Evolutionary conservation across 2,888 invertebrate species (phyloP).

Genomic region (Troides oblongomaculatus): DNA sequence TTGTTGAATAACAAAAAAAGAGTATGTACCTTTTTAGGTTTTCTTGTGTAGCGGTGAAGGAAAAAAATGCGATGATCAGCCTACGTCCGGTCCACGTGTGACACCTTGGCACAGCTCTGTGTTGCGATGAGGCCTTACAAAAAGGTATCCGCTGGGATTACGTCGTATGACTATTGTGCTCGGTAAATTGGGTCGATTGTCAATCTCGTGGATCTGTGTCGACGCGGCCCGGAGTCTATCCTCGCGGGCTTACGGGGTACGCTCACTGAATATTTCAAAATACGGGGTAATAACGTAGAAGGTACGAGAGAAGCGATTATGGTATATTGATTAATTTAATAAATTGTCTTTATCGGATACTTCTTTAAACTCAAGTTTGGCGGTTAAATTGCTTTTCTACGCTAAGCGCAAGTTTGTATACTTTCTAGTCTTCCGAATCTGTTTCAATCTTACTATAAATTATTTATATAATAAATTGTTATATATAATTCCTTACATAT

Average conservation of each 20-base stretch:
- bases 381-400: too few relatives aligned
- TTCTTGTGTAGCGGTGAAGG: not conserved
- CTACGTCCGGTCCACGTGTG: not conserved
- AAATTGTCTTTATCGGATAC: too few relatives aligned
- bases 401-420: too few relatives aligned
- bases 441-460: too few relatives aligned
- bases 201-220: conserved; percentile 25
- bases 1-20: too few relatives aligned
- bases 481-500: too few relatives aligned
- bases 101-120: not conserved
- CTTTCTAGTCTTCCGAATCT: too few relatives aligned
- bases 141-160: conserved; percentile 7
- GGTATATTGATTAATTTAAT: not conserved
- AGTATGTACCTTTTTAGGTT: not conserved
- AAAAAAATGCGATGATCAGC: not conserved
- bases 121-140: not conserved
- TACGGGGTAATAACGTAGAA: conserved; percentile 2
- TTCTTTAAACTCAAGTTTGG: too few relatives aligned
- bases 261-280: conserved; percentile 11
- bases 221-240: conserved; percentile 12
- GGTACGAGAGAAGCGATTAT: not conserved
- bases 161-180: conserved; percentile 6
- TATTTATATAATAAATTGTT: too few relatives aligned
- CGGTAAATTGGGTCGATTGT: conserved; percentile 27
- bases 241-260: conserved; percentile 13